Evolutionary conservation across 2,797 vertebrate genomes (phyloP).

Genomic region (Anisognathus igniventris): DNA sequence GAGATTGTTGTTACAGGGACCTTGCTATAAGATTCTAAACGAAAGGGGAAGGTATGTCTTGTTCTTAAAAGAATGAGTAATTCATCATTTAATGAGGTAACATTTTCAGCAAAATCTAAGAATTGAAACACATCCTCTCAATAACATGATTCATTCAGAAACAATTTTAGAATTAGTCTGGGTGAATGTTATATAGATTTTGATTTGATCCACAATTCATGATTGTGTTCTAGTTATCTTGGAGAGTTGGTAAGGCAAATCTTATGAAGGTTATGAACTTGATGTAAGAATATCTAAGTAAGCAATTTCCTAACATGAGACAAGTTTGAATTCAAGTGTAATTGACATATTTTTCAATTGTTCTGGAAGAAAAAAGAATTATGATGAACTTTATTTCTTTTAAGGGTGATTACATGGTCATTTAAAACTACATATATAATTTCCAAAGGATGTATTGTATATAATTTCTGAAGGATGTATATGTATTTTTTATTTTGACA

Average conservation of each 20-base stretch:
- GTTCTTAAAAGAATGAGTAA: background rate
- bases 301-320: background rate
- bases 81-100: background rate
- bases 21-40: background rate
- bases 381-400: background rate
- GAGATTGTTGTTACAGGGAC: background rate
- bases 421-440: background rate
- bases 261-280: background rate
- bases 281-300: background rate
- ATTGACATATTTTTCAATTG: background rate
- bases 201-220: background rate
- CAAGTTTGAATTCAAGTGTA: background rate
- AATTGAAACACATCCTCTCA: background rate
- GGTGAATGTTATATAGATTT: background rate
- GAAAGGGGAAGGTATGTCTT: background rate
- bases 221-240: background rate
- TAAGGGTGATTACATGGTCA: background rate
- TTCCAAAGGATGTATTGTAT: background rate
- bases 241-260: background rate
- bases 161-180: background rate
- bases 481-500: background rate
- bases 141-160: background rate
- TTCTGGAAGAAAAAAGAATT: background rate
- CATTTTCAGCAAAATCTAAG: background rate
- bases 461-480: background rate